Evolutionary conservation across 1,140 invertebrate genomes (phyloP).

Genomic region (Anadara kagoshimensis): DNA sequence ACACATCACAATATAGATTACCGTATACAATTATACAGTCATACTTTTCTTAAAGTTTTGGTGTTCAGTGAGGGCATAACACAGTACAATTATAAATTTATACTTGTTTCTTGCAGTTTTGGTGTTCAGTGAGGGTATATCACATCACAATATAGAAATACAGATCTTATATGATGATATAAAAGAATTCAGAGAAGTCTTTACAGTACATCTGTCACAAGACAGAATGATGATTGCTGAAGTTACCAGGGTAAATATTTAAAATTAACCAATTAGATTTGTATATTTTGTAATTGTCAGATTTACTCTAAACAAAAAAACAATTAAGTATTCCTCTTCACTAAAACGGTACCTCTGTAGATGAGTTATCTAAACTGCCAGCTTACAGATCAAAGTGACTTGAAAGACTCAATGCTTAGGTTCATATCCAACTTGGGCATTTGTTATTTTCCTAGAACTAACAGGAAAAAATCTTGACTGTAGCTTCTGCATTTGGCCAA

Average conservation of each 20-base stretch:
- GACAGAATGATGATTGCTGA: slow-evolving; percentile 65
- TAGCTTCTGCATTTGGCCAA: too few relatives aligned
- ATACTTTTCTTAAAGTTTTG: slow-evolving; percentile 68
- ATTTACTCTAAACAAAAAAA: too few relatives aligned
- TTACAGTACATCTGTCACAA: slow-evolving; percentile 67
- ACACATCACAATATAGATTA: slow-evolving; percentile 58
- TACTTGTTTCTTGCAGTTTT: slow-evolving; percentile 58
- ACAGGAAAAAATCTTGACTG: too few relatives aligned
- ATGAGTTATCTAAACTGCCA: too few relatives aligned
- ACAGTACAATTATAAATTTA: slow-evolving; percentile 38
- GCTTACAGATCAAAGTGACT: too few relatives aligned
- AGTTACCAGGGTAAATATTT: slow-evolving; percentile 54
- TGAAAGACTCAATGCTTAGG: too few relatives aligned
- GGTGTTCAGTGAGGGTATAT: slow-evolving; percentile 66
- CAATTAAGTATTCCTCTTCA: too few relatives aligned
- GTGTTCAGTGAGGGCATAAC: slow-evolving; percentile 67
- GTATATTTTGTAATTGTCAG: not conserved
- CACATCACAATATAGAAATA: slow-evolving; percentile 63
- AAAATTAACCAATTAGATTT: not conserved
- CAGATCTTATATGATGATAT: slow-evolving; percentile 69
- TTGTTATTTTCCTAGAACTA: too few relatives aligned
- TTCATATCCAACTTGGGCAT: too few relatives aligned
- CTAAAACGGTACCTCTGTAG: too few relatives aligned
- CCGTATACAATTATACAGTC: too few relatives aligned
- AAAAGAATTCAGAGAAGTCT: slow-evolving; percentile 71